These are phyloP conservation scores for Thunnus thynnus DNA, from an alignment of 2,113 vertebrate genomes.

Conservation along the genomic window DNA sequence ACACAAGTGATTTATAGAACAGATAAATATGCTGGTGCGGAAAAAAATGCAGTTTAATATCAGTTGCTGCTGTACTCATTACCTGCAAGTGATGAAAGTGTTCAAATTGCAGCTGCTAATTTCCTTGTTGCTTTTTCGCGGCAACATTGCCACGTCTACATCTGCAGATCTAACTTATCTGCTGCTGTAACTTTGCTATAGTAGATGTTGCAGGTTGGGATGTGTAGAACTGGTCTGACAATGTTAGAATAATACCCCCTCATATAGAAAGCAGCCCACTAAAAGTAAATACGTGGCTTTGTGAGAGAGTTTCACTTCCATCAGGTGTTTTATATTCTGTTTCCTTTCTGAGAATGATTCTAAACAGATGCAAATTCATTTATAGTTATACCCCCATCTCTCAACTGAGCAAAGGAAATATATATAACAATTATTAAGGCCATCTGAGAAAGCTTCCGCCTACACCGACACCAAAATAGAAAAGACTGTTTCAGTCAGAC, in stretches of 20 bases:
- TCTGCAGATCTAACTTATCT: background rate
- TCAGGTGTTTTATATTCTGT: background rate
- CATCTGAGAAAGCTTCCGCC: background rate
- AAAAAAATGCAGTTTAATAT: too few relatives aligned
- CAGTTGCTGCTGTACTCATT: too few relatives aligned
- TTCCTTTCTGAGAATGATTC: background rate
- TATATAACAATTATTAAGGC: background rate
- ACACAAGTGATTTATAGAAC: too few relatives aligned
- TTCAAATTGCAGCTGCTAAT: background rate
- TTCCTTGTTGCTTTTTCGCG: background rate
- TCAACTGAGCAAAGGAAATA: background rate
- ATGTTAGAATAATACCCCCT: background rate
- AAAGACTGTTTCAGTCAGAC: background rate
- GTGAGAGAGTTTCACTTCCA: background rate
- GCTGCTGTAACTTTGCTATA: too few relatives aligned
- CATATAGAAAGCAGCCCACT: background rate
- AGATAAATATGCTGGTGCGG: too few relatives aligned
- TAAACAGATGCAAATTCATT: background rate
- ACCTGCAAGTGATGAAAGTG: too few relatives aligned
- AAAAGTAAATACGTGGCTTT: background rate
- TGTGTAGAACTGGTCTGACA: background rate
- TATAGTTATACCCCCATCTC: too few relatives aligned
- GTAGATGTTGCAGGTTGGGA: background rate
- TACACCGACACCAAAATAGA: background rate
- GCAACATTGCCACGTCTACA: background rate